Base-by-base conservation (phyloP, 2,797 vertebrate species). In the Cercopithecus neglectus region DNA sequence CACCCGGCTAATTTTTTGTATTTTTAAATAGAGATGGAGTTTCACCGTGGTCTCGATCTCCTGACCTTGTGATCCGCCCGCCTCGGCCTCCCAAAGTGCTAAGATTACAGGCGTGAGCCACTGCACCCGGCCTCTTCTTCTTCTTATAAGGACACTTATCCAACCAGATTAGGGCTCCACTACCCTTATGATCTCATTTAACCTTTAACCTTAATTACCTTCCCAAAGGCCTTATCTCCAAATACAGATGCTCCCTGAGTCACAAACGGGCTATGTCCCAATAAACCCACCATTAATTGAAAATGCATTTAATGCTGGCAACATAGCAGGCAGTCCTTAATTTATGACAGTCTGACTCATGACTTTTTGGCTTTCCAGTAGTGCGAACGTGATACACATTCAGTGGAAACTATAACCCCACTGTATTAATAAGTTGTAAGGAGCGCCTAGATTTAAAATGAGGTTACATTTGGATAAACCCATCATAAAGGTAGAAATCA, bases 341-440 rank as follows among this genome's bases (percentile, higher is more conserved):
- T 6, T 48, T 33, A 22, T 11, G 44, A 22, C 10, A 30, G 46
- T 50, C 48, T 6, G 33, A 48, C 76, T 22, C 44, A 21, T 44
- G 76, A 7, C 11, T 33, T 75, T 50, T n/a, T 50, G 46, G 33
- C 17, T 50, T 33, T n/a, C 30, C 19, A 10, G 33, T 7, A 48
- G 75, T 0, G 3, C 0, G 6, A n/a, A n/a, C 1, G 10, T 48
- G 30, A 7, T 7, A 22, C 46, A 79, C 76, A 22, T 79, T 50
- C 76, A 21, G 46, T 50, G 76, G 76, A 79, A 50, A 50, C 46
- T 17, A 4, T 21, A 50, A 21, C 30, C 76, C 17, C 30, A 7
- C 10, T 12, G 61, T n/a, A 64, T 64, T 17, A 64, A 21, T 79
- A 33, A 79, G 76, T 79, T 50, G 44, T 79, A 50, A 48, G 76